Evolutionary conservation across 2,888 invertebrate species (phyloP).

Genomic region (Harpalus rubripes): DNA sequence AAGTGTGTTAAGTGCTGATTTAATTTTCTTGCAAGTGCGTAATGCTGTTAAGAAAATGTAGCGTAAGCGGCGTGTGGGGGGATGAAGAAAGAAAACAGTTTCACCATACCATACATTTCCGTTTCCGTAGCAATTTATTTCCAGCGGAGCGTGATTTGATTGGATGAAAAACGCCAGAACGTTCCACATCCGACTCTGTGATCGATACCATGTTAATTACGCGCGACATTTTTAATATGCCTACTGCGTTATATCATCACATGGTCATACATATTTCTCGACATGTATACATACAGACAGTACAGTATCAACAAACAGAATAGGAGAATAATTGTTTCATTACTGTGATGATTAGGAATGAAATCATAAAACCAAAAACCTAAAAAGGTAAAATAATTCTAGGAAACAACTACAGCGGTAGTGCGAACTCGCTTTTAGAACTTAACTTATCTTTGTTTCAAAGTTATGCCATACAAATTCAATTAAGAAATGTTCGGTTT

Average conservation of each 20-base stretch:
- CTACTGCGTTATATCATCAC: neutral
- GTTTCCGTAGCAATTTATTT: slow-evolving; percentile 33
- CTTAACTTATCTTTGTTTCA: too few species aligned
- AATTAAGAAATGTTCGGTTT: too few species aligned
- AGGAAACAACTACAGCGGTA: too few species aligned
- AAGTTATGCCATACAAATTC: too few species aligned
- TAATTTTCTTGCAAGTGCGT: neutral
- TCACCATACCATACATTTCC: slow-evolving; percentile 28
- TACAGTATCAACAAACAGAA: neutral
- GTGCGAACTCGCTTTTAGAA: too few species aligned
- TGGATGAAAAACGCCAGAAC: slow-evolving; percentile 15
- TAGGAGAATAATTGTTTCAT: neutral
- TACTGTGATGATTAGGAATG: too few species aligned
- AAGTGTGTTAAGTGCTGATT: too few species aligned
- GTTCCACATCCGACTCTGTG: slow-evolving; percentile 10
- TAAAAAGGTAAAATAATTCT: too few species aligned
- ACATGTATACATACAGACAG: neutral
- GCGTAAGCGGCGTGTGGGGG: neutral
- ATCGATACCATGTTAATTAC: slow-evolving; percentile 27
- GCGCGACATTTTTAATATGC: slow-evolving; percentile 24
- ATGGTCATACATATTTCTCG: neutral
- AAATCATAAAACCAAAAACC: too few species aligned
- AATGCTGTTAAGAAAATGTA: neutral
- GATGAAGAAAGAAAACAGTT: slow-evolving; percentile 10
- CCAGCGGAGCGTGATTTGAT: slow-evolving; percentile 19